Conservation (phyloP, 2,113 vertebrate genomes). For the Chloebia gouldiae region DNA sequence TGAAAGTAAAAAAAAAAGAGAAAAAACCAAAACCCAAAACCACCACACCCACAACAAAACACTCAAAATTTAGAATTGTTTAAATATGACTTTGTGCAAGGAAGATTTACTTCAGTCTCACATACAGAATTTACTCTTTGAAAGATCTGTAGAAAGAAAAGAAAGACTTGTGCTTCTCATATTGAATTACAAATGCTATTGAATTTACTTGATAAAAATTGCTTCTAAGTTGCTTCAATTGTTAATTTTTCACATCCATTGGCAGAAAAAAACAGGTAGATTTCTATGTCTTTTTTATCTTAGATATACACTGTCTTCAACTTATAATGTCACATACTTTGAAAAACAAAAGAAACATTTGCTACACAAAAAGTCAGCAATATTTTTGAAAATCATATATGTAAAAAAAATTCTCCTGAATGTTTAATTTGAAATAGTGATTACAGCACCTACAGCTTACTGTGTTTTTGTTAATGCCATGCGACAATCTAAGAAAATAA, state of each 20-base stretch:
- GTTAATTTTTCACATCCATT: background rate
- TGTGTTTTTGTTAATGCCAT: slow-evolving; percentile 85
- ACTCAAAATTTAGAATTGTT: background rate
- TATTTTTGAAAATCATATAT: background rate
- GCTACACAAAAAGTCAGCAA: background rate
- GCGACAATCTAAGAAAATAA: slow-evolving; percentile 80
- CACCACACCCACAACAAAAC: too few relatives aligned
- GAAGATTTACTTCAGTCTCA: background rate
- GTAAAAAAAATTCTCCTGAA: slow-evolving; percentile 9
- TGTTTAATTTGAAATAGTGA: slow-evolving; percentile 41
- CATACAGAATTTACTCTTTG: background rate
- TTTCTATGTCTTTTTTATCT: background rate
- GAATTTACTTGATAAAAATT: background rate
- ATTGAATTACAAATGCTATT: background rate
- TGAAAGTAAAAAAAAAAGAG: background rate
- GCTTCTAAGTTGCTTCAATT: background rate
- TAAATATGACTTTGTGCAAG: background rate
- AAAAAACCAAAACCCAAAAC: too few relatives aligned
- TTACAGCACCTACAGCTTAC: slow-evolving; percentile 76
- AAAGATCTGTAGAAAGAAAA: background rate
- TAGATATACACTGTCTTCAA: slow-evolving; percentile 27
- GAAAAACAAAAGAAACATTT: slow-evolving; percentile 51
- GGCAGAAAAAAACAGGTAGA: background rate
- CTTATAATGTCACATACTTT: slow-evolving; percentile 77
- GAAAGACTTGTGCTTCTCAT: background rate